Percentiles rank a stretch among this genome's conserved stretches.
Conservation (phyloP, 2,888 invertebrate genomes). For the Apotomis capreana region DNA sequence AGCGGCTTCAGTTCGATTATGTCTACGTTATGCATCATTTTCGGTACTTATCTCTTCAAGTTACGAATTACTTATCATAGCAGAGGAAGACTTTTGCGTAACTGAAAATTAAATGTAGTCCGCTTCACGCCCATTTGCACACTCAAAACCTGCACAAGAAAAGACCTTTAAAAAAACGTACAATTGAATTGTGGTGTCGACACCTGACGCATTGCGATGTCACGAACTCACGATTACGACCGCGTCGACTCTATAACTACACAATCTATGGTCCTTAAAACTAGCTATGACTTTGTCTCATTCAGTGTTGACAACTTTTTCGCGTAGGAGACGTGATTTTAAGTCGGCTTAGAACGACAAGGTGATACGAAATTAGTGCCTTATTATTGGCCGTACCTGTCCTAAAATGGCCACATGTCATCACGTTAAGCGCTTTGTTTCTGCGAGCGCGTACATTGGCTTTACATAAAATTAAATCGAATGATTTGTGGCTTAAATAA, state of each 20-base stretch:
- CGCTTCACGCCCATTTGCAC: background rate
- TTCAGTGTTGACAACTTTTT: background rate
- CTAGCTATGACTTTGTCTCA: slow-evolving; percentile 1
- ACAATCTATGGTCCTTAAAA: background rate
- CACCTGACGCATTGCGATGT: slow-evolving; percentile 57
- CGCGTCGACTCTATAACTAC: slow-evolving; percentile 10
- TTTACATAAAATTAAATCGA: background rate
- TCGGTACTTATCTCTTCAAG: background rate
- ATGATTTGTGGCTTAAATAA: background rate
- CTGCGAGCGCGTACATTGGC: background rate
- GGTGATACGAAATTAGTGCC: background rate
- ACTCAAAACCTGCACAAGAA: slow-evolving; percentile 5
- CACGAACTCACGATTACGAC: slow-evolving; percentile 58
- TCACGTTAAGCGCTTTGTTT: background rate
- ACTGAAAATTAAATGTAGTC: slow-evolving; percentile 10
- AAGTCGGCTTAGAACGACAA: background rate
- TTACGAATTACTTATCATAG: background rate
- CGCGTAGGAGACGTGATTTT: background rate
- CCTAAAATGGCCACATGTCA: background rate
- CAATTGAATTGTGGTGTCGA: slow-evolving; percentile 62
- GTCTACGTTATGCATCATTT: no score
- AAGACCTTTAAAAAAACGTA: slow-evolving; percentile 48
- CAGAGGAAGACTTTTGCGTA: background rate
- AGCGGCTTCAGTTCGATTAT: no score
- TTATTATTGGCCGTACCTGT: background rate